Conservation (phyloP, 2,113 vertebrate genomes). For the Peromyscus californicus region DNA sequence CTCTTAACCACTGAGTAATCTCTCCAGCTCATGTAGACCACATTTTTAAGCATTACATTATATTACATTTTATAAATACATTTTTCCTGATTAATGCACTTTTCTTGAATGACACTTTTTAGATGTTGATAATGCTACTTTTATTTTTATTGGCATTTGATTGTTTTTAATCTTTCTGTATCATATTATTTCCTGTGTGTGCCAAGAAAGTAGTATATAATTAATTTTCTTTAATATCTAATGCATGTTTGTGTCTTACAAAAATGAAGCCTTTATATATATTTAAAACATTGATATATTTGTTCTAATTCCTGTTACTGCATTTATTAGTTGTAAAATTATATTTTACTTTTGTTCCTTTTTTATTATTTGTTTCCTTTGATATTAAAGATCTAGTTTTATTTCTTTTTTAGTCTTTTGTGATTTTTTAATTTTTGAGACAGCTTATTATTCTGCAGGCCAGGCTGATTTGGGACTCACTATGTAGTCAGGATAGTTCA, state of each 20-base stretch:
- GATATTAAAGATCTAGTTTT: neutral
- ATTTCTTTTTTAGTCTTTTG: neutral
- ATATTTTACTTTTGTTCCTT: neutral
- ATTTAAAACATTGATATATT: neutral
- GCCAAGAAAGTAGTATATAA: neutral
- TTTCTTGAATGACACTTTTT: neutral
- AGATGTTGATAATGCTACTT: neutral
- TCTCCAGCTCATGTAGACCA: neutral
- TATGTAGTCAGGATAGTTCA: neutral
- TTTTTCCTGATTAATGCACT: neutral
- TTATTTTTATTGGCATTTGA: neutral
- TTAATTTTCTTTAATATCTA: neutral
- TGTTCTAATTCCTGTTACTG: neutral
- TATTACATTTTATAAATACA: neutral
- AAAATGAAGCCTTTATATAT: neutral
- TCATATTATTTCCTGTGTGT: neutral
- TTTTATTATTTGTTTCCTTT: neutral
- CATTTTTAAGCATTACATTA: neutral
- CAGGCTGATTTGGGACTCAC: neutral
- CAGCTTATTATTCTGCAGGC: neutral
- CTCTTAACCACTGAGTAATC: neutral
- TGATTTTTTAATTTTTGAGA: neutral
- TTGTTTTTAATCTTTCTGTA: neutral
- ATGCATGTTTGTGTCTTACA: neutral
- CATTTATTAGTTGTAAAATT: neutral